phyloP scores from a whole-genome alignment of 2,113 vertebrate species.

The Erpornis zantholeuca region DNA sequence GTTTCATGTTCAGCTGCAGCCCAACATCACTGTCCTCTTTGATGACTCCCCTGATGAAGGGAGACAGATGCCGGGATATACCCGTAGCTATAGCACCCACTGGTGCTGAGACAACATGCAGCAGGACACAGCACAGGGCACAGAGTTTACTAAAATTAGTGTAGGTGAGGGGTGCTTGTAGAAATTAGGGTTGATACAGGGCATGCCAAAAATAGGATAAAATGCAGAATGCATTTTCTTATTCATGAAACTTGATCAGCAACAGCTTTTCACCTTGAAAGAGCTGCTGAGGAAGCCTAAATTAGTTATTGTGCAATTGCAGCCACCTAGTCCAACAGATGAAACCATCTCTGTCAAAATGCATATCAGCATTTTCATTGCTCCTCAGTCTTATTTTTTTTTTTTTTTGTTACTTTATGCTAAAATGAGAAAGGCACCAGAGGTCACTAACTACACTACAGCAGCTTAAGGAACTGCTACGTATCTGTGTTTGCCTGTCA shows the following conservation, averaged over 20 bases:
- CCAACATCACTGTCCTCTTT: background rate
- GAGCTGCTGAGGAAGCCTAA: background rate
- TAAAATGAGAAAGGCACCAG: background rate
- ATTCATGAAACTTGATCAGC: background rate
- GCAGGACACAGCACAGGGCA: background rate
- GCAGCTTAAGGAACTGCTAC: background rate
- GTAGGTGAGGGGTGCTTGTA: background rate
- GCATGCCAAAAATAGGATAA: background rate
- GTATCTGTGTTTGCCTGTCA: background rate
- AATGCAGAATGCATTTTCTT: background rate
- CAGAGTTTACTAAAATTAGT: background rate
- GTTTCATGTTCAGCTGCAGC: background rate
- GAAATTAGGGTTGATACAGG: background rate
- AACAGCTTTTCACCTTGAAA: background rate
- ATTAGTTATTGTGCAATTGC: background rate
- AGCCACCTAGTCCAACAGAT: background rate
- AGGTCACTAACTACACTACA: background rate
- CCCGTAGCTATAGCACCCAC: conserved; percentile 51
- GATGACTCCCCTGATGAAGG: background rate
- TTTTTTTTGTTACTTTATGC: background rate
- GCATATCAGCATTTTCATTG: background rate
- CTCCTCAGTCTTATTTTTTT: background rate
- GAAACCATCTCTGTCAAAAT: background rate
- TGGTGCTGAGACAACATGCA: conserved; percentile 35
- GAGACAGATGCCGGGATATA: background rate